Evolutionary conservation across 2,888 invertebrate species (phyloP), one percentile per base, ranked within the genome.

Genomic region (Liposcelis brunnea): DNA sequence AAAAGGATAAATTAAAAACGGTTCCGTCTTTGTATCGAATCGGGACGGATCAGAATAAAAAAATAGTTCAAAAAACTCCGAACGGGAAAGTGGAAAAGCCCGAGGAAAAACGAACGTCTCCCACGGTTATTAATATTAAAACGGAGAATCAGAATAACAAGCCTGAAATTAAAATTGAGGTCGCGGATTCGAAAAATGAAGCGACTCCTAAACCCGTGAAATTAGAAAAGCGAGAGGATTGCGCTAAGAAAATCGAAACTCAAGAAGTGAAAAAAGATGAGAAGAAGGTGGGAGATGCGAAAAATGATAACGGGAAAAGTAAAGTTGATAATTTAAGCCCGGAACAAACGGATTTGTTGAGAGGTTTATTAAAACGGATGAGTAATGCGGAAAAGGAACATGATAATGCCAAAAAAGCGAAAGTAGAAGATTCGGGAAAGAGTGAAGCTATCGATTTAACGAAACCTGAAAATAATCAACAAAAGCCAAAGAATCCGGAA

Each of bases 21-120:
- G 40, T 40, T 18, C 40, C 40, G 21, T 40, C 19, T 14, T 19
- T 40, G 40, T 19, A 40, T 21, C 15, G 40, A 11, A 40, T 40
- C 5, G 16, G 16, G 4, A 14, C 12, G 40, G 40, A 40, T 8
- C 16, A 40, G 8, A 26, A 26, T 26, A 26, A 26, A 8, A 26
- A 26, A 26, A 6, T 8, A 4, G 26, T 26, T 26, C 26, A 26
- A 18, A 40, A 40, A 40, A n/a, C 16, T 18, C 12, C 16, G 12
- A n/a, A n/a, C 12, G 18, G 12, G 40, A 40, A 40, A 11, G 18
- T 11, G 40, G 40, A 18, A 6, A 19, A 19, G 11, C 4, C 10
- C 5, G 21, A 40, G 21, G 19, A 40, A 40, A 21, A 18, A 6
- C 4, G 7, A 18, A 7, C 35, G 4, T 16, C 35, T 7, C 18